These are phyloP conservation scores for Pogonomyrmex barbatus DNA, from an alignment of 1,140 invertebrate genomes.

Conservation along the genomic window DNA sequence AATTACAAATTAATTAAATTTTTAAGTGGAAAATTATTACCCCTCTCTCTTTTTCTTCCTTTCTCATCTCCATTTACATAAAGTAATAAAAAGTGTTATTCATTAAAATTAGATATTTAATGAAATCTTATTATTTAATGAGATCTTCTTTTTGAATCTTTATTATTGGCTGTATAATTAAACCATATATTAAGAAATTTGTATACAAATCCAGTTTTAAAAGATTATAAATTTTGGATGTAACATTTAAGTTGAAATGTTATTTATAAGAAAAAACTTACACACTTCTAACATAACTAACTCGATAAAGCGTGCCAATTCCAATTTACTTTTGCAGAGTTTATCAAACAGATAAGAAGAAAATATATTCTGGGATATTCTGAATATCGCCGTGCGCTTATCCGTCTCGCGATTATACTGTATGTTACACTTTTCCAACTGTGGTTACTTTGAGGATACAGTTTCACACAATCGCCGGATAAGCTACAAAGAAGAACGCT, in stretches of 20 bases:
- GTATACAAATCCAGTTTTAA: neutral
- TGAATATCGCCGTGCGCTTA: conserved; percentile 22
- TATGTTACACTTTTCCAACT: conserved; percentile 22
- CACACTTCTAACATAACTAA: neutral
- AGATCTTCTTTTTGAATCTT: neutral
- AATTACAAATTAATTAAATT: conserved; percentile 29
- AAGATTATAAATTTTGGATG: neutral
- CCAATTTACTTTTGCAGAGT: conserved; percentile 5
- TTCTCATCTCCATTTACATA: neutral
- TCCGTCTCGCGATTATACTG: conserved; percentile 27
- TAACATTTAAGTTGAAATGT: neutral
- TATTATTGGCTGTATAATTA: too few species aligned
- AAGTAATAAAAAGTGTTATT: neutral
- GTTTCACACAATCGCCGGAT: conserved; percentile 18
- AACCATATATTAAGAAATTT: neutral
- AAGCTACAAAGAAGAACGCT: conserved; percentile 26
- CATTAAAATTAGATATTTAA: neutral
- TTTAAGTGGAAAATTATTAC: neutral
- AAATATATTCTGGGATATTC: conserved; percentile 14
- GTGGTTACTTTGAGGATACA: conserved; percentile 25
- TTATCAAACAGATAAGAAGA: conserved; percentile 27
- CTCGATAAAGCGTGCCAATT: conserved; percentile 6
- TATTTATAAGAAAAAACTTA: neutral
- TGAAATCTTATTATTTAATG: neutral
- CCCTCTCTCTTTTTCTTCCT: neutral